Evolutionary conservation across 2,113 vertebrate species (phyloP).

Genomic region (Notarius lentiginosus): DNA sequence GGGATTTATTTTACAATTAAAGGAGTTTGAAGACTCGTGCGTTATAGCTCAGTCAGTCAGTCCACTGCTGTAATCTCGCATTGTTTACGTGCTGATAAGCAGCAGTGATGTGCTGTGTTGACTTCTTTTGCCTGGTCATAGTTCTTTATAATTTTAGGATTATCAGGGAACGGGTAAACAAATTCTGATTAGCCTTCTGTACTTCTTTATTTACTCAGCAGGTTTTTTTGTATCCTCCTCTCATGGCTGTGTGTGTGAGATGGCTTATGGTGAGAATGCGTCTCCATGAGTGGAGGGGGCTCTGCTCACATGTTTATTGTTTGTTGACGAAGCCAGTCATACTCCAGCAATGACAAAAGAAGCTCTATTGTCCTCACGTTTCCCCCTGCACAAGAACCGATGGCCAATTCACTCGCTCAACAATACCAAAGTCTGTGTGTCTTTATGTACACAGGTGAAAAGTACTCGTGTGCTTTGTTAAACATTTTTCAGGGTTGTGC

Average conservation of each 20-base stretch:
- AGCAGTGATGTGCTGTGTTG: slow-evolving; percentile 34
- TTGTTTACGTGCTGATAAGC: slow-evolving; percentile 38
- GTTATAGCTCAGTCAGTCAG: slow-evolving; percentile 1
- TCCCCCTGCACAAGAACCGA: slow-evolving; percentile 76
- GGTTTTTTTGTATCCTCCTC: not conserved
- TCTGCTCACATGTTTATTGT: slow-evolving; percentile 53
- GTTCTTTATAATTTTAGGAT: slow-evolving; percentile 31
- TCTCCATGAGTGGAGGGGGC: slow-evolving; percentile 21
- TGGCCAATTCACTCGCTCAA: slow-evolving; percentile 76
- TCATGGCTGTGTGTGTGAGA: slow-evolving; percentile 13
- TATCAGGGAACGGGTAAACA: slow-evolving; percentile 18
- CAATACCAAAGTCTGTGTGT: slow-evolving; percentile 72
- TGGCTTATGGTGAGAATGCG: slow-evolving; percentile 43
- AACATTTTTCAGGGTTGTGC: not conserved
- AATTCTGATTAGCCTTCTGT: not conserved
- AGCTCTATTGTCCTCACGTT: slow-evolving; percentile 72
- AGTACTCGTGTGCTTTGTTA: not conserved
- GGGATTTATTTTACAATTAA: not conserved
- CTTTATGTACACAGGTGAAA: slow-evolving; percentile 54
- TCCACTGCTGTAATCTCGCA: slow-evolving; percentile 15
- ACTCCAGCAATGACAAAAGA: slow-evolving; percentile 74
- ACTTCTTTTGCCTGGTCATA: slow-evolving; percentile 26
- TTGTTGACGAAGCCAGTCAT: slow-evolving; percentile 74
- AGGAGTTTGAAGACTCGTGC: not conserved
- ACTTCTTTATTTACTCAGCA: slow-evolving; percentile 8